A percentile compares a stretch with the other conserved stretches of the same genome.
phyloP scores from a whole-genome alignment of 2,888 invertebrate species.

The Cryptus armator region DNA sequence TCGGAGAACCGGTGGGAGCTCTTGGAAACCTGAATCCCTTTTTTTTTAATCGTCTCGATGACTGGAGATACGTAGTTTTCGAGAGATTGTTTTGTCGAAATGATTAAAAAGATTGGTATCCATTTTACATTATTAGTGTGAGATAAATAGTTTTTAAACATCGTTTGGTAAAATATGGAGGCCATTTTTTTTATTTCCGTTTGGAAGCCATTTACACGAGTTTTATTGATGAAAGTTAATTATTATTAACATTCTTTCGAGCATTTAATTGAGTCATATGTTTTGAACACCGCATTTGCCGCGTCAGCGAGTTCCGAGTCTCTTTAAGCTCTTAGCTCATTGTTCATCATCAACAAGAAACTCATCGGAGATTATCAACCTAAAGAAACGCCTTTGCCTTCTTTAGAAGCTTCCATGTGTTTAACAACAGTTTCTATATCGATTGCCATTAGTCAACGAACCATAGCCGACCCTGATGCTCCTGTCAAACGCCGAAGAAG shows the following conservation, averaged over 20 bases:
- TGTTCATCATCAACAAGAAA: constrained; percentile 1
- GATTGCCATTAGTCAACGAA: constrained; percentile 28
- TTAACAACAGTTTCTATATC: constrained; percentile 22
- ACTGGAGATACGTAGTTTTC: not conserved
- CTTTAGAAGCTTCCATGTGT: constrained; percentile 10
- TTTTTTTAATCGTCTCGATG: not conserved
- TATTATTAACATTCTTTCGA: too few species aligned
- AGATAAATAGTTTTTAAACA: not conserved
- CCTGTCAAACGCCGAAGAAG: constrained; percentile 28
- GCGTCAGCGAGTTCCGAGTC: not conserved
- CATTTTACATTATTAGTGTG: not conserved
- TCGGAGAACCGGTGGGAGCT: not conserved
- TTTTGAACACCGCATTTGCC: not conserved
- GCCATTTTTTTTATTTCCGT: not conserved
- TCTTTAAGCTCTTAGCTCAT: not conserved
- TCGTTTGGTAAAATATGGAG: not conserved
- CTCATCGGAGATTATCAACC: not conserved
- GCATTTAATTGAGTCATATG: not conserved
- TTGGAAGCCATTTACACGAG: too few species aligned
- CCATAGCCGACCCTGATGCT: constrained; percentile 13
- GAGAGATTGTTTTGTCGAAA: not conserved
- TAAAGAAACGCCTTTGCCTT: constrained; percentile 19
- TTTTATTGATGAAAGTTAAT: too few species aligned
- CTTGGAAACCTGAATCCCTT: not conserved
- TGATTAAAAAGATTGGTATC: not conserved